phyloP scores from a whole-genome alignment of 1,140 invertebrate species.

The Stenopsyche tienmushanensis region DNA sequence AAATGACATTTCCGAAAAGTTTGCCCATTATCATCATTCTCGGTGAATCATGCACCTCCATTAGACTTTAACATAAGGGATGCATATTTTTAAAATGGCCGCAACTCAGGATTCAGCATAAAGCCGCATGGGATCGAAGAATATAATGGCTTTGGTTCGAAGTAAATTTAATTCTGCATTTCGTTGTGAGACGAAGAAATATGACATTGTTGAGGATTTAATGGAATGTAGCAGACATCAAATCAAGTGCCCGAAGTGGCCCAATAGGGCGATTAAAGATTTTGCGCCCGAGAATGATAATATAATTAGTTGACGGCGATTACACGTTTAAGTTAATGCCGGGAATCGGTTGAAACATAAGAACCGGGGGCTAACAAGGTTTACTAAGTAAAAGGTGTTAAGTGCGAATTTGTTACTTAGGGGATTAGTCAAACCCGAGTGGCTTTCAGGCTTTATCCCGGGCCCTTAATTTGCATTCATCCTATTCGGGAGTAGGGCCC shows the following conservation, averaged over 20 bases:
- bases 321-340: constrained; percentile 1
- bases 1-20: neutral
- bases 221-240: neutral
- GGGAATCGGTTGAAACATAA: constrained; percentile 1
- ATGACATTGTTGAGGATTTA: neutral
- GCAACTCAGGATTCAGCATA: no score
- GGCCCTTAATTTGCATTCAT: constrained; percentile 17
- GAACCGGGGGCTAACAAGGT: constrained; percentile 24
- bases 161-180: neutral
- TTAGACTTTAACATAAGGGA: neutral
- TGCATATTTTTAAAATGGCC: neutral
- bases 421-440: constrained; percentile 29
- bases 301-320: neutral
- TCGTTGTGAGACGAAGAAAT: neutral
- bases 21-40: neutral
- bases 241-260: neutral
- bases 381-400: constrained; percentile 28
- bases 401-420: constrained; percentile 34
- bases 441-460: constrained; percentile 17
- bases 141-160: neutral
- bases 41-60: no score
- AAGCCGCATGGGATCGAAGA: neutral
- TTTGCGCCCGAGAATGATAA: neutral
- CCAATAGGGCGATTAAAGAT: neutral
- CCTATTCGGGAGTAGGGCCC: neutral